phyloP scores from a whole-genome alignment of 2,888 invertebrate genomes.

The Tholera decimalis region DNA sequence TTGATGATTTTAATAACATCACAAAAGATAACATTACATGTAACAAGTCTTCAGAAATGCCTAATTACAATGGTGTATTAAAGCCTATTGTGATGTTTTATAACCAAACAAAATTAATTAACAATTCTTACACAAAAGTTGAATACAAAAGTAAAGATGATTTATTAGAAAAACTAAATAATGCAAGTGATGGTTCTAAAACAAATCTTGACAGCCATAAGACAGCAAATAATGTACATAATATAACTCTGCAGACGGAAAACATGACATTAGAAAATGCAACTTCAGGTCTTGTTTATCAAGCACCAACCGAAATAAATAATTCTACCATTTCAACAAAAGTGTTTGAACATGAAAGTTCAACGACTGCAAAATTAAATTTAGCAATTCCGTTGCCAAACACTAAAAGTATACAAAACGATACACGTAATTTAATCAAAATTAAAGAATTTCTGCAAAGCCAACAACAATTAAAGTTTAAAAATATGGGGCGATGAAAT shows the following conservation, averaged over 20 bases:
- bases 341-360: constrained; percentile 1
- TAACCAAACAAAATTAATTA: constrained; percentile 19
- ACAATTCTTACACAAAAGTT: background rate
- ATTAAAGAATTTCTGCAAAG: background rate
- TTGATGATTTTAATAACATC: constrained; percentile 3
- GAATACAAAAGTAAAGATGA: background rate
- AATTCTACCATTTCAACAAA: constrained; percentile 1
- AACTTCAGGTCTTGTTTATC: background rate
- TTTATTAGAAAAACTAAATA: background rate
- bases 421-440: constrained; percentile 3
- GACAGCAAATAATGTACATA: background rate
- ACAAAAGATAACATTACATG: background rate
- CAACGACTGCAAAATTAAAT: background rate
- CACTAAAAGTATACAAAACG: background rate
- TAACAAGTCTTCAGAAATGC: background rate
- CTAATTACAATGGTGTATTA: constrained; percentile 1
- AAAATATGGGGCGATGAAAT: background rate
- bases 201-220: background rate
- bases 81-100: constrained; percentile 14
- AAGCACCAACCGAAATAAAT: background rate
- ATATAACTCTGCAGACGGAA: background rate
- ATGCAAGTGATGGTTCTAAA: background rate
- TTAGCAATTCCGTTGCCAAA: background rate
- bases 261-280: background rate
- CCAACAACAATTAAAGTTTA: background rate